Conservation (phyloP, 1,140 invertebrate species). For the Notospermus geniculatus region DNA sequence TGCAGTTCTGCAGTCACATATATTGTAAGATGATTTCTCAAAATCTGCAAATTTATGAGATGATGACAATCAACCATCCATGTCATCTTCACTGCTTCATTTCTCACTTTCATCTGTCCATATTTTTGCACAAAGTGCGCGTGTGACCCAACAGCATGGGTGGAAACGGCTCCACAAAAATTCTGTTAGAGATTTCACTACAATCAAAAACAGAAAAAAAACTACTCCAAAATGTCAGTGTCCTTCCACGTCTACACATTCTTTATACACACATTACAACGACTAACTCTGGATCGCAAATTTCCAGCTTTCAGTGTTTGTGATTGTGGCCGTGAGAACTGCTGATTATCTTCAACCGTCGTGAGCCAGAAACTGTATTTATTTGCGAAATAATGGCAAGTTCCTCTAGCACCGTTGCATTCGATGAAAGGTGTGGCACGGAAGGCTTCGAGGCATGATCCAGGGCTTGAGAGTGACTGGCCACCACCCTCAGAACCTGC, state of each 20-base stretch:
- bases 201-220: no score
- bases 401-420: slow-evolving; percentile 68
- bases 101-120: no score
- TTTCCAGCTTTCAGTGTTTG: slow-evolving; percentile 93
- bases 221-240: no score
- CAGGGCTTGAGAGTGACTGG: slow-evolving; percentile 86
- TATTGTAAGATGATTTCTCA: no score
- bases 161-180: no score
- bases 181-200: no score
- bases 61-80: no score
- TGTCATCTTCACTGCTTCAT: no score
- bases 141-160: no score
- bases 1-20: no score
- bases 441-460: slow-evolving; percentile 95
- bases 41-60: no score
- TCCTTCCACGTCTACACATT: neutral
- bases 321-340: slow-evolving; percentile 78
- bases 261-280: slow-evolving; percentile 91
- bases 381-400: slow-evolving; percentile 53
- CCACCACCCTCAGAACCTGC: slow-evolving; percentile 94
- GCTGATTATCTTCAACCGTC: slow-evolving; percentile 75
- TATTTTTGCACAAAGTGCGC: no score
- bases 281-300: slow-evolving; percentile 77
- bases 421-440: slow-evolving; percentile 92
- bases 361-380: slow-evolving; percentile 98